These are phyloP conservation scores for Saguinus oedipus DNA, from an alignment of 2,797 vertebrate species.

Conservation along the genomic window DNA sequence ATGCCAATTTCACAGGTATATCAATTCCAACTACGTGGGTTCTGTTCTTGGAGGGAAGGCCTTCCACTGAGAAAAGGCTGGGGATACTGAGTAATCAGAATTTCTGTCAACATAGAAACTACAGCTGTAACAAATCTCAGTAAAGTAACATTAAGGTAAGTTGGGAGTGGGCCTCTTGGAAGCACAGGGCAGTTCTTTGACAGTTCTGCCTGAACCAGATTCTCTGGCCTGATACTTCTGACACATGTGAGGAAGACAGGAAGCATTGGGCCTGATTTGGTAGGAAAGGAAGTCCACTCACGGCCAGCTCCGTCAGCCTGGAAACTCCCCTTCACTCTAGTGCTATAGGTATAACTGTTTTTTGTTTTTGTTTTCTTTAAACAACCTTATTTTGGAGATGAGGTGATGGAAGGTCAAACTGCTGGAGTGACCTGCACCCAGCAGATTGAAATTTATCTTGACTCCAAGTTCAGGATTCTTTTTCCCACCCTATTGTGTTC, in stretches of 20 bases:
- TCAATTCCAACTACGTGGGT: background rate
- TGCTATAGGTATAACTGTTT: too few relatives aligned
- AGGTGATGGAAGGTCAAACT: background rate
- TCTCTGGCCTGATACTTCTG: background rate
- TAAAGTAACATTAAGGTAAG: too few relatives aligned
- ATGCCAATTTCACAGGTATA: too few relatives aligned
- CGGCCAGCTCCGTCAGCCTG: background rate
- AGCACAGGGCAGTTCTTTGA: background rate
- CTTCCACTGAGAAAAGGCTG: background rate
- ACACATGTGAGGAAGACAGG: background rate
- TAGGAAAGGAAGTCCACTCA: too few relatives aligned
- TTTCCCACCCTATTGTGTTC: too few relatives aligned
- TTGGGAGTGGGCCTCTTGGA: background rate
- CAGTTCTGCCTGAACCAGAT: background rate
- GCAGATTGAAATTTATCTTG: background rate
- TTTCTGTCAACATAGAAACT: background rate
- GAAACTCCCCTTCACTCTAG: background rate
- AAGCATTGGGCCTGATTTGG: rapidly evolving
- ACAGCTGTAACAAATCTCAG: too few relatives aligned
- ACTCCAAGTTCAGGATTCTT: background rate
- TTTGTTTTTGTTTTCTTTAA: too few relatives aligned
- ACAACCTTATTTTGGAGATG: background rate
- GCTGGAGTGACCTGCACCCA: background rate
- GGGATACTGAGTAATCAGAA: rapidly evolving
- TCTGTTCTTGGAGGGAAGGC: background rate